phyloP scores from a whole-genome alignment of 2,888 invertebrate genomes.

The Cheilosia urbana region DNA sequence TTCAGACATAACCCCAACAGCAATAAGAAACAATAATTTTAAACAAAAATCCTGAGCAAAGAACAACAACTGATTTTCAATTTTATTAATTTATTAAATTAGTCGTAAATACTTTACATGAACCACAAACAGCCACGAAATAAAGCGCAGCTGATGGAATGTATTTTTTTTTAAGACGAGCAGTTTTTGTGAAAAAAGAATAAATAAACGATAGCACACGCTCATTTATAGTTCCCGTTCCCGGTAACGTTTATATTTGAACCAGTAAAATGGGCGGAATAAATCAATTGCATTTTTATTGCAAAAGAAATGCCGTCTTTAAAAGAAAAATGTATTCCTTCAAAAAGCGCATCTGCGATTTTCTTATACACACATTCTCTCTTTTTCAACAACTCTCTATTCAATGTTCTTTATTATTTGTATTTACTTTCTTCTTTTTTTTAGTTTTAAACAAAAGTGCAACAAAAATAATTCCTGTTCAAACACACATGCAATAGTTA shows the following conservation, averaged over 20 bases:
- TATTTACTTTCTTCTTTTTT: constrained; percentile 30
- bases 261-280: too few relatives aligned
- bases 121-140: constrained; percentile 43
- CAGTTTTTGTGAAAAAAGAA: not conserved
- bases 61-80: constrained; percentile 68
- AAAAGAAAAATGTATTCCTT: not conserved
- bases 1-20: constrained; percentile 76
- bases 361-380: constrained; percentile 52
- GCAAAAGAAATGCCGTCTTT: too few relatives aligned
- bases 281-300: too few relatives aligned
- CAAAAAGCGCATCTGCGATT: constrained; percentile 3
- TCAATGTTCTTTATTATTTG: constrained; percentile 32
- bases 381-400: constrained; percentile 55
- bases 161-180: not conserved
- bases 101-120: constrained; percentile 52
- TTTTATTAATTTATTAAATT: constrained; percentile 70
- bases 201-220: too few relatives aligned
- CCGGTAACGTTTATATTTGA: too few relatives aligned
- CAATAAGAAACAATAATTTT: constrained; percentile 47
- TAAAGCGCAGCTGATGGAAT: constrained; percentile 25
- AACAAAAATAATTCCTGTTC: constrained; percentile 71
- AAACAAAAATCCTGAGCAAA: constrained; percentile 71
- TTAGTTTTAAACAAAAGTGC: constrained; percentile 52
- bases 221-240: too few relatives aligned
- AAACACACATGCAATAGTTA: constrained; percentile 66